These are phyloP conservation scores for Australoheros facetus DNA, from an alignment of 2,797 vertebrate species.

Conservation along the genomic window DNA sequence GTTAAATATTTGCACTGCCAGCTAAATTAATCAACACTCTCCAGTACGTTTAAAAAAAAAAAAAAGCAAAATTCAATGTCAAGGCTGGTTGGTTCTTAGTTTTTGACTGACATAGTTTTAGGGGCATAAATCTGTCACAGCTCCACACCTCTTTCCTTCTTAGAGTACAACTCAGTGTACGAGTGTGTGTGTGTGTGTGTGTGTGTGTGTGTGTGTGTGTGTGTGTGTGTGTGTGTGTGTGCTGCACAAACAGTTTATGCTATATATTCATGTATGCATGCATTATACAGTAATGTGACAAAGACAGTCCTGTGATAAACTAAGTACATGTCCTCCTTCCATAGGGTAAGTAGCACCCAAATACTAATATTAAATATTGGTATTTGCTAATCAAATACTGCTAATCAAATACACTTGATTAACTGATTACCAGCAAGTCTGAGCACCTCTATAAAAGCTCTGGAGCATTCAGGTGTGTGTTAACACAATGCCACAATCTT, in stretches of 20 bases:
- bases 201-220: not conserved
- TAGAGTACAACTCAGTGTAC: not conserved
- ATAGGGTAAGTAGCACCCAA: not conserved
- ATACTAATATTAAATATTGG: not conserved
- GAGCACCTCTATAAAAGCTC: not conserved
- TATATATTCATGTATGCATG: not conserved
- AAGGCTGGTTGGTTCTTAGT: not conserved
- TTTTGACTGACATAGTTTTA: not conserved
- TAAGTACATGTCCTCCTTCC: not conserved
- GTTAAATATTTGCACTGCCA: not conserved
- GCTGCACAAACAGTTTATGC: too few relatives aligned
- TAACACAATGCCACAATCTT: not conserved
- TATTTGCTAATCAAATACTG: not conserved
- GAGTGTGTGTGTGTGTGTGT: not conserved
- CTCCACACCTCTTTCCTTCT: not conserved
- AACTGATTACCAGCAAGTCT: not conserved
- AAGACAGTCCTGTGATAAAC: not conserved
- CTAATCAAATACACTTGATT: not conserved
- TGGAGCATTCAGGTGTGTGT: not conserved
- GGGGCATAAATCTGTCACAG: not conserved
- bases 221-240: not conserved
- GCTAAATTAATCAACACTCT: not conserved
- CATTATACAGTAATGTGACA: not conserved
- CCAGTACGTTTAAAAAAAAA: not conserved
- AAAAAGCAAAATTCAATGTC: not conserved